Evolutionary conservation across 2,888 invertebrate genomes (phyloP).

Genomic region (Euclidia mi): DNA sequence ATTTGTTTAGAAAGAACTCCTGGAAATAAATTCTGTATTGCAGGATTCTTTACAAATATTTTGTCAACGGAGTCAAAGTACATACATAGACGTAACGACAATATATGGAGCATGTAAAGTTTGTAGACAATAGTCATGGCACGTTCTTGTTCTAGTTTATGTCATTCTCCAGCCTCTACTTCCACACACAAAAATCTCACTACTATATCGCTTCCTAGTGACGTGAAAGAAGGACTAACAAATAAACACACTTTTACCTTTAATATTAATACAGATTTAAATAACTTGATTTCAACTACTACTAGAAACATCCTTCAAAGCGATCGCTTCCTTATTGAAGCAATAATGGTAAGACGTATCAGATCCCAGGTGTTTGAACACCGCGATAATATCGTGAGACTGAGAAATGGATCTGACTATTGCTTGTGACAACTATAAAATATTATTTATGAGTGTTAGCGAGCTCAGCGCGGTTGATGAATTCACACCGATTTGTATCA

Average conservation of each 20-base stretch:
- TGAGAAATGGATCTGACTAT: constrained; percentile 71
- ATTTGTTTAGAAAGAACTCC: background rate
- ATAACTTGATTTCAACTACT: background rate
- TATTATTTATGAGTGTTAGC: constrained; percentile 66
- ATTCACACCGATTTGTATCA: constrained; percentile 62
- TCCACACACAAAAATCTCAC: too few relatives aligned
- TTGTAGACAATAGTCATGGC: too few relatives aligned
- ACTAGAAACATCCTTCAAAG: constrained; percentile 32
- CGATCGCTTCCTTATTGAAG: constrained; percentile 61
- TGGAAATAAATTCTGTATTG: background rate
- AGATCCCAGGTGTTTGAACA: constrained; percentile 43
- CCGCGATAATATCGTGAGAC: constrained; percentile 60
- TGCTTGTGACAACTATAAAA: constrained; percentile 73
- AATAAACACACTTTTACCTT: too few relatives aligned
- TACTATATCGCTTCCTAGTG: too few relatives aligned
- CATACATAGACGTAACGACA: too few relatives aligned
- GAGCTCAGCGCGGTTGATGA: constrained; percentile 61
- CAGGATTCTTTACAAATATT: too few relatives aligned
- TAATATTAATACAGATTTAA: too few relatives aligned
- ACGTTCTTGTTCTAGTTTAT: too few relatives aligned
- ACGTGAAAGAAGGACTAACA: too few relatives aligned
- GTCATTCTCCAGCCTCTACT: too few relatives aligned
- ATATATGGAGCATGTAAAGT: too few relatives aligned
- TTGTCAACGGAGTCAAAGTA: too few relatives aligned
- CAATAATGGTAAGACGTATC: constrained; percentile 31